Evolutionary conservation across 2,888 invertebrate genomes (phyloP).

Genomic region (Aphidius colemani): DNA sequence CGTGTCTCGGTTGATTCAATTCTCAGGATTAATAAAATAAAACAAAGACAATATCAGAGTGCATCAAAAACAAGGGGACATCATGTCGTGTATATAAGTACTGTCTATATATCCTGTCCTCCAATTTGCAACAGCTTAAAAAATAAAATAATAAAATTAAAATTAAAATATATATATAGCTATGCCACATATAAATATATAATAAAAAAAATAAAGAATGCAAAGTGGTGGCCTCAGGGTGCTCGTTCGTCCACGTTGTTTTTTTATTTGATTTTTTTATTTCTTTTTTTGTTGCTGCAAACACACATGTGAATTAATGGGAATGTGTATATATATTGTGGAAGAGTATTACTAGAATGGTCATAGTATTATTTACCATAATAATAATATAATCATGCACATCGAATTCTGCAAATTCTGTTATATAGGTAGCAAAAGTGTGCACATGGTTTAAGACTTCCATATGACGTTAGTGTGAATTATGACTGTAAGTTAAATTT

Average conservation of each 20-base stretch:
- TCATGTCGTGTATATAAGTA: too few species aligned
- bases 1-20: slow-evolving; percentile 18
- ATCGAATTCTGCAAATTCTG: too few species aligned
- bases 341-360: slow-evolving; percentile 10
- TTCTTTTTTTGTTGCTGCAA: background rate
- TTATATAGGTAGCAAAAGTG: slow-evolving; percentile 31
- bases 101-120: slow-evolving; percentile 11
- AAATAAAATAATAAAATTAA: background rate
- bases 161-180: background rate
- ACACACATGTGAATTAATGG: background rate
- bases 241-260: slow-evolving; percentile 13
- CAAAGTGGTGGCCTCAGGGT: slow-evolving; percentile 25
- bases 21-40: background rate
- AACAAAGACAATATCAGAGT: slow-evolving; percentile 13
- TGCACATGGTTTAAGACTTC: slow-evolving; percentile 10
- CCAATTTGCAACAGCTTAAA: slow-evolving; percentile 22
- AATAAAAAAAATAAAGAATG: slow-evolving; percentile 17
- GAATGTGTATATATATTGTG: background rate
- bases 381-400: too few species aligned
- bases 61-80: background rate
- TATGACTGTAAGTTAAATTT: slow-evolving; percentile 22
- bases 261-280: background rate
- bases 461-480: slow-evolving; percentile 39
- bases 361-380: background rate
- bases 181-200: background rate